Base-by-base conservation (phyloP, 2,888 invertebrate species). In the Unio pictorum region DNA sequence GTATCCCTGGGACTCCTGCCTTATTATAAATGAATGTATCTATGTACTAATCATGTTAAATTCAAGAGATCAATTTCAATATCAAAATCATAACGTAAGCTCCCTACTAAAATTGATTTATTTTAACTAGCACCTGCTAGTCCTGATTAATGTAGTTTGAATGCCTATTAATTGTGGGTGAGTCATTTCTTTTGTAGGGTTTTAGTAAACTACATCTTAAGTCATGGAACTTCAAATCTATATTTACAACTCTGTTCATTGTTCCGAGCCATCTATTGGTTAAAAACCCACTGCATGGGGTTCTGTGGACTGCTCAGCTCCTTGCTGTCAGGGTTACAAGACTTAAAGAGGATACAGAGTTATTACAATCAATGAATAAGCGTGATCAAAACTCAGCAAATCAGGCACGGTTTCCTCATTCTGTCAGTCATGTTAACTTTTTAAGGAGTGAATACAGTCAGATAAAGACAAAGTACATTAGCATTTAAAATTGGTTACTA, bases 401-500 rank as follows among this genome's bases (percentile, higher is more conserved):
- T 45, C 45, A 45, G 45, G 45, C 45, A 15, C 0, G 15, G 45
- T 34, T 34, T 34, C 34, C 34, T 34, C 34, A 34, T 34, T 34
- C 34, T 34, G 34, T 15, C 45, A 3, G 45, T 45, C 15, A 45
- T 45, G 45, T 45, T 45, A 45, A 45, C 45, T 45, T 45, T 45
- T 45, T 15, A 45, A 45, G 3, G 45, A 45, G 45, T 45, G 15
- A 15, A 45, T 11, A 45, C 45, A 45, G 45, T 15, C 11, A 45
- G 45, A 45, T 45, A 45, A 15, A 45, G 45, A 15, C 45, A 68
- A 69, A 73, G 73, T 75, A 75, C 74, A 77, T 77, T 77, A 77
- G 77, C 77, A 77, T 77, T 77, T 77, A 71, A 77, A 45, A 77
- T 71, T 73, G 75, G 77, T 75, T 64, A 71, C 77, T 74, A 77